Evolutionary conservation across 2,888 invertebrate genomes (phyloP).

Genomic region (Blastobasis adustella): DNA sequence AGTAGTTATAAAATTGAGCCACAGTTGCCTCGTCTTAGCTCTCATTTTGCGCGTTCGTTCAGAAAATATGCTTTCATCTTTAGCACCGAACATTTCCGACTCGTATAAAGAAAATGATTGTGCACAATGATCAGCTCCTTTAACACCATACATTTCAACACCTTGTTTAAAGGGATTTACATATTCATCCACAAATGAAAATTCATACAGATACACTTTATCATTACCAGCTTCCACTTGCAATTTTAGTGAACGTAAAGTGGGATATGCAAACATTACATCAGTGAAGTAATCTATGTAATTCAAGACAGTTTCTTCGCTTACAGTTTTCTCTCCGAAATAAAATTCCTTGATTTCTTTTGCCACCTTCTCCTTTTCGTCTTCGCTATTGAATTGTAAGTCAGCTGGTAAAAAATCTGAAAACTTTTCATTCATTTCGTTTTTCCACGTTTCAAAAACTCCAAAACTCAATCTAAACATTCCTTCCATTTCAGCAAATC

Average conservation of each 20-base stretch:
- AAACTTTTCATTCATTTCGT: constrained; percentile 40
- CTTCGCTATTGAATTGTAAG: constrained; percentile 25
- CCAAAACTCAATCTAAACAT: constrained; percentile 18
- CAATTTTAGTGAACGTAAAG: constrained; percentile 21
- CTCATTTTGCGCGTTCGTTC: constrained; percentile 21
- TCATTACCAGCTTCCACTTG: constrained; percentile 25
- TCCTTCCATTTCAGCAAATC: constrained; percentile 45
- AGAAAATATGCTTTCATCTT: constrained; percentile 13
- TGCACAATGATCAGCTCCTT: constrained; percentile 28
- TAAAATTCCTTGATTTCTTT: constrained; percentile 29
- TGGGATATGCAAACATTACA: constrained; percentile 22
- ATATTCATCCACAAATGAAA: constrained; percentile 25
- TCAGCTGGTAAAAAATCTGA: constrained; percentile 41
- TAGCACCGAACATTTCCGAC: not conserved
- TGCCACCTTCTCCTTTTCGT: constrained; percentile 27
- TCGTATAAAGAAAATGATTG: constrained; percentile 26
- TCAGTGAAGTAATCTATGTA: constrained; percentile 34
- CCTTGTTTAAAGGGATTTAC: constrained; percentile 12
- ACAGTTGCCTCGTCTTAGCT: constrained; percentile 22
- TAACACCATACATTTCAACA: constrained; percentile 15
- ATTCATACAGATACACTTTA: constrained; percentile 30
- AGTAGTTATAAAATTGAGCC: constrained; percentile 34
- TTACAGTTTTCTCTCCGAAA: constrained; percentile 25
- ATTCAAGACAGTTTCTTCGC: constrained; percentile 19
- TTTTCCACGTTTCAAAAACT: constrained; percentile 27